Evolutionary conservation across 2,888 invertebrate species (phyloP).

Genomic region (Leptinotarsa peninsularis): DNA sequence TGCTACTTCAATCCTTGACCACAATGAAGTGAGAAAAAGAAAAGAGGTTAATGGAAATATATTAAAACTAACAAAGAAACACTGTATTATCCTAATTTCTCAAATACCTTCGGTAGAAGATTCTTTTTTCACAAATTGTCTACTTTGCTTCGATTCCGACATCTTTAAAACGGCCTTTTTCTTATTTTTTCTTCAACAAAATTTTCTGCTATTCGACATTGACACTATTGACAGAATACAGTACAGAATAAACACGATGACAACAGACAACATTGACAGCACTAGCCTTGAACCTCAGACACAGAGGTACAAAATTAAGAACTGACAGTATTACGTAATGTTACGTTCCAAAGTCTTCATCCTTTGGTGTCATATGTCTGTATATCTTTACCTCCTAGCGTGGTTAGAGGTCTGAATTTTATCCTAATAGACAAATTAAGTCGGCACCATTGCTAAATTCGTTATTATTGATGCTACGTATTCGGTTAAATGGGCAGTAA

Average conservation of each 20-base stretch:
- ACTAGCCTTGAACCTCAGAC: background rate
- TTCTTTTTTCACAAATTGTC: slow-evolving; percentile 66
- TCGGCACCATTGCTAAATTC: too few species aligned
- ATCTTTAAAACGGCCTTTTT: slow-evolving; percentile 42
- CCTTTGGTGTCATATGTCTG: too few species aligned
- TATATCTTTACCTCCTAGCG: too few species aligned
- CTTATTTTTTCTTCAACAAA: slow-evolving; percentile 21
- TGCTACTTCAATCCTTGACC: slow-evolving; percentile 38
- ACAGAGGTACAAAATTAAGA: too few species aligned
- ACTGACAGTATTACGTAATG: too few species aligned
- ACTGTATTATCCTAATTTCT: background rate
- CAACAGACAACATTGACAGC: background rate
- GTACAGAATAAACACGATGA: background rate
- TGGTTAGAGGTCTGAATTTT: too few species aligned
- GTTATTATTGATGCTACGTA: too few species aligned
- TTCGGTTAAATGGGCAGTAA: too few species aligned
- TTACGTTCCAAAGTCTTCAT: too few species aligned
- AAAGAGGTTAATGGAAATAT: slow-evolving; percentile 5
- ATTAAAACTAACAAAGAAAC: background rate
- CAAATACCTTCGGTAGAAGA: slow-evolving; percentile 59
- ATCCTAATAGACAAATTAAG: too few species aligned
- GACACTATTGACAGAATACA: background rate
- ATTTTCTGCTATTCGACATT: slow-evolving; percentile 7
- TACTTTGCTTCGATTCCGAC: slow-evolving; percentile 66
- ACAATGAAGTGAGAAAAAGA: slow-evolving; percentile 14